Percentiles rank a stretch among this genome's conserved stretches.
These are phyloP conservation scores for Philopedon plagiatum DNA, from an alignment of 2,888 invertebrate species.

Conservation along the genomic window DNA sequence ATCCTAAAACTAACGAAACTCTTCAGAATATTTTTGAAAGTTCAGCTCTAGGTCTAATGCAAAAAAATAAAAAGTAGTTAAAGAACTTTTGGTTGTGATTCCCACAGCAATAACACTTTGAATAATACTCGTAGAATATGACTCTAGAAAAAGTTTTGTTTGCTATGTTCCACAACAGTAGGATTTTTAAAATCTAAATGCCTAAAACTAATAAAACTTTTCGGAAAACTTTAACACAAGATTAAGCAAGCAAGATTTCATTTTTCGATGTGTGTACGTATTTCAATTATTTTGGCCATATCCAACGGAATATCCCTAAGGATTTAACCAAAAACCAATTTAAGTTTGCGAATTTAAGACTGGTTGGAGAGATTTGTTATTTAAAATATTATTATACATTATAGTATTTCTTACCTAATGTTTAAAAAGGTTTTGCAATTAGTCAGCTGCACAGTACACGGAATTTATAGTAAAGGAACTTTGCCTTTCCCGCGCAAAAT, in stretches of 20 bases:
- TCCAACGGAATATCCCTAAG: not conserved
- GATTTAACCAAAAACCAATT: slow-evolving; percentile 7
- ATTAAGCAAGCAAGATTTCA: not conserved
- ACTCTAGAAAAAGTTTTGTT: not conserved
- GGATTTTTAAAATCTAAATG: slow-evolving; percentile 2
- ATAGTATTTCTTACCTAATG: no score
- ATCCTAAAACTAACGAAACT: no score
- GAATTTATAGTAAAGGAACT: no score
- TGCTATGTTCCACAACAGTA: not conserved
- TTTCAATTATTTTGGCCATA: not conserved
- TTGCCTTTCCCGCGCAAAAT: no score
- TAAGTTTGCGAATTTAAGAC: not conserved
- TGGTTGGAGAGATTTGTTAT: not conserved
- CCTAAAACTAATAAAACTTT: slow-evolving; percentile 9
- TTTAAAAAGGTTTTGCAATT: no score
- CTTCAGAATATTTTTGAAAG: no score
- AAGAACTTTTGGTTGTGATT: no score
- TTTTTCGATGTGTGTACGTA: slow-evolving; percentile 9
- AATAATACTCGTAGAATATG: not conserved
- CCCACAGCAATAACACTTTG: no score
- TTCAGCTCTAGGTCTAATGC: no score
- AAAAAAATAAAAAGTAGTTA: no score
- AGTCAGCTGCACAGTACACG: no score
- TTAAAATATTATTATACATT: no score
- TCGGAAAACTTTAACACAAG: not conserved